Evolutionary conservation across 2,113 vertebrate species (phyloP), one percentile per base, ranked within the genome.

Genomic region (Thunnus thynnus): DNA sequence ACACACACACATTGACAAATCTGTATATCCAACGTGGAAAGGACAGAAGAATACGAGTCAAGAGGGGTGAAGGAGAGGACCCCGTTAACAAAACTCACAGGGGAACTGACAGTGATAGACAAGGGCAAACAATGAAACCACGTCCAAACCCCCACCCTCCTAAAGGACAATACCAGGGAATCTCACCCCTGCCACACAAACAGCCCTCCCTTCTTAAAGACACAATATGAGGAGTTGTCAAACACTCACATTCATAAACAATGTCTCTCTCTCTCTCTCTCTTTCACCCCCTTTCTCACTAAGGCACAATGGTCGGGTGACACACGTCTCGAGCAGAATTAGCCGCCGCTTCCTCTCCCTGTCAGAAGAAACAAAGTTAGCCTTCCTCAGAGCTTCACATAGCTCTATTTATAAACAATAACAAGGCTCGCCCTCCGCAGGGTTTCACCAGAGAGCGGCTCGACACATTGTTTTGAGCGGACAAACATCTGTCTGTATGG

Each of bases 331-430:
- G 87, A 62, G 90, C 91, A 92, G 88, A 94, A 94, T 94, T 93
- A 95, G 92, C 85, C 70, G 48, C 77, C 52, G 72, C 94, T 95
- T 95, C 95, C 94, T 94, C 90, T 95, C 85, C 80, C 92, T 90
- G 91, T 94, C 89, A 89, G 84, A 79, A 80, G 89, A 93, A 91
- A 94, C 93, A 94, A 94, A 94, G 94, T 89, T 85, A 66, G 85
- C 88, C 90, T 92, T 94, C 92, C 94, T 93, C 89, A 47, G 82
- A 18, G 86, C 84, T 72, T 80, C 73, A 77, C 82, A 70, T 81
- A 76, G 71, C 91, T 91, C 89, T 91, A 92, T 92, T 91, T 93
- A 91, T 87, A 93, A 93, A 90, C 91, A 94, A 94, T 91, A 94
- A 95, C 94, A 93, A 84, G 89, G 78, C 78, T 85, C 83, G 71